phyloP scores from a whole-genome alignment of 2,797 vertebrate genomes.

The Onychomys arenicola region DNA sequence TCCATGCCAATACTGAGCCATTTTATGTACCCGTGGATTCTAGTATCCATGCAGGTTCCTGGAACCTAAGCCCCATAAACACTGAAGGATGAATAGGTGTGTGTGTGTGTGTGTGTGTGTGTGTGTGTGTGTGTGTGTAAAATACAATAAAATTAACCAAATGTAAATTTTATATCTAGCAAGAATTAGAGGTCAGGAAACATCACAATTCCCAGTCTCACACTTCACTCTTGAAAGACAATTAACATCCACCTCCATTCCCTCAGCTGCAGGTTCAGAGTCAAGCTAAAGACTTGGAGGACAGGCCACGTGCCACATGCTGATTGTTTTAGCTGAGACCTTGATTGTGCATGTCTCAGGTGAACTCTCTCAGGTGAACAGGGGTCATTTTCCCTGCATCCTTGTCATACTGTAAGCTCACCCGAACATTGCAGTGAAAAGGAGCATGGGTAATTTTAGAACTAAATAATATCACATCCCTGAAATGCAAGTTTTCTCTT shows the following conservation, averaged over 20 bases:
- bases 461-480: background rate
- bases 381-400: background rate
- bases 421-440: background rate
- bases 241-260: background rate
- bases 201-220: background rate
- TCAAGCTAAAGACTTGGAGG: background rate
- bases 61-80: background rate
- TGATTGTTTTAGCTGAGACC: background rate
- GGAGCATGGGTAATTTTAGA: conserved; percentile 7
- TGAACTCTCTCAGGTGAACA: background rate
- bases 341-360: background rate
- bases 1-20: background rate
- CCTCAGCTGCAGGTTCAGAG: background rate
- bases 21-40: background rate
- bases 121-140: background rate
- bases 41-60: background rate
- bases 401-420: background rate
- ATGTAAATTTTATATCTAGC: background rate
- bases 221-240: background rate
- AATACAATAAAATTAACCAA: background rate
- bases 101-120: background rate
- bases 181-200: background rate
- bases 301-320: background rate
- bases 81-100: background rate
- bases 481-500: conserved; percentile 14